Base-by-base conservation (phyloP, 1,140 invertebrate species). In the Polyergus mexicanus region DNA sequence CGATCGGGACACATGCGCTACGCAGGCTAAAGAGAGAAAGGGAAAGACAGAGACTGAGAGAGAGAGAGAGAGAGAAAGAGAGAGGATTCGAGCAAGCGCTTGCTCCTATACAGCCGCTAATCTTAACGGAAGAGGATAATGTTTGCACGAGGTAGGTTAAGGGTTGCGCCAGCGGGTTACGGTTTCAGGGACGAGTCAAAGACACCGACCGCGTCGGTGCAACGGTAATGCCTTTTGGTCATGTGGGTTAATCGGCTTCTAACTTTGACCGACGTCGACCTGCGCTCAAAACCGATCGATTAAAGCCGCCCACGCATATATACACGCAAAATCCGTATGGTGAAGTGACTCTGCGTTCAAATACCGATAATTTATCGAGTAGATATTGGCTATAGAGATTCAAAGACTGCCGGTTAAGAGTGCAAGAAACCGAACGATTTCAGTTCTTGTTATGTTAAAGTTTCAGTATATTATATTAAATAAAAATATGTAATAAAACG, bases 201-300 rank as follows among this genome's bases (percentile, higher is more conserved):
- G 81, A 84, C 74, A 84, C 58, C 81, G 22, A 75, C 71, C 47
- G 74, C 32, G 47, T 44, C 41, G 32, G 28, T 76, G 71, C 35
- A 81, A 72, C 66, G 54, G 81, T 25, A 85, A 68, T 85, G 84
- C 60, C 63, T 75, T 63, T 51, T 41, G 63, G 84, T 85, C 75
- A 83, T 63, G 38, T 80, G 60, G 84, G 84, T 85, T 85, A 85
- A 85, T 75, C 84, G 84, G 74, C 54, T 85, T 25, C 84, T 85
- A 85, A 85, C 84, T 85, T 85, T 85, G 84, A 80, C 47, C 62
- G 62, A 75, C 22, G 69, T 41, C 66, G 35, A 51, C 47, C 44
- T 65, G 84, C 44, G 25, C 44, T 58, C 75, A 13, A 78, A 85
- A 85, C 80, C 75, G 84, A 38, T 78, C 84, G 84, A 85, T 85